Conservation (phyloP, 2,888 invertebrate genomes). For the Campoletis raptor region DNA sequence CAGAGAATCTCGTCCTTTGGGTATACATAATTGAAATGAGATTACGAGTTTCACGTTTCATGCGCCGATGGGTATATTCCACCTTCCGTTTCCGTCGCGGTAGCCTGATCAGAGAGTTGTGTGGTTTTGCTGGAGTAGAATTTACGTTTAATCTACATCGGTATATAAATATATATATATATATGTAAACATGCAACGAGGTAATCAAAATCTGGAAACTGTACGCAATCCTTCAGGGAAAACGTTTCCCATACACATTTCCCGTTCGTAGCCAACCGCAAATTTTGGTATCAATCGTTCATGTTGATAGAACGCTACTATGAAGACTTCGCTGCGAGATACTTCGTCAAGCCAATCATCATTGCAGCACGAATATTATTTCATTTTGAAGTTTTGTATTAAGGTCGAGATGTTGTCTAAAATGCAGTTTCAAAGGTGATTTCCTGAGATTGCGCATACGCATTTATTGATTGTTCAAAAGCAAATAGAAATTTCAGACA, state of each 20-base stretch:
- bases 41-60: constrained; percentile 78
- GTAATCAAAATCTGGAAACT: background rate
- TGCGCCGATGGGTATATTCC: constrained; percentile 72
- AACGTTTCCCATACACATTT: constrained; percentile 22
- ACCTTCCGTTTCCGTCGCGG: constrained; percentile 74
- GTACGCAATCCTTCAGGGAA: constrained; percentile 41
- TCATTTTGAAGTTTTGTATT: too few species aligned
- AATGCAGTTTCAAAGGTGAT: too few species aligned
- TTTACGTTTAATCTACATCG: constrained; percentile 50
- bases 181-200: constrained; percentile 7
- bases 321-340: constrained; percentile 22
- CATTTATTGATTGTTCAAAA: too few species aligned
- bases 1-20: constrained; percentile 72
- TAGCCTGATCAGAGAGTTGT: constrained; percentile 72
- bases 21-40: constrained; percentile 79
- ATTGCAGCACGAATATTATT: background rate
- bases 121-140: constrained; percentile 70
- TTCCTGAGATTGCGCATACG: too few species aligned
- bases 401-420: too few species aligned
- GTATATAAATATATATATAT: background rate
- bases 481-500: too few species aligned
- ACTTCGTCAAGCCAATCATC: constrained; percentile 29
- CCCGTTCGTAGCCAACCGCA: constrained; percentile 55
- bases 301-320: constrained; percentile 60
- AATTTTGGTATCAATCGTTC: constrained; percentile 62